Conservation (phyloP, 2,113 vertebrate genomes). For the Polypterus bichir region DNA sequence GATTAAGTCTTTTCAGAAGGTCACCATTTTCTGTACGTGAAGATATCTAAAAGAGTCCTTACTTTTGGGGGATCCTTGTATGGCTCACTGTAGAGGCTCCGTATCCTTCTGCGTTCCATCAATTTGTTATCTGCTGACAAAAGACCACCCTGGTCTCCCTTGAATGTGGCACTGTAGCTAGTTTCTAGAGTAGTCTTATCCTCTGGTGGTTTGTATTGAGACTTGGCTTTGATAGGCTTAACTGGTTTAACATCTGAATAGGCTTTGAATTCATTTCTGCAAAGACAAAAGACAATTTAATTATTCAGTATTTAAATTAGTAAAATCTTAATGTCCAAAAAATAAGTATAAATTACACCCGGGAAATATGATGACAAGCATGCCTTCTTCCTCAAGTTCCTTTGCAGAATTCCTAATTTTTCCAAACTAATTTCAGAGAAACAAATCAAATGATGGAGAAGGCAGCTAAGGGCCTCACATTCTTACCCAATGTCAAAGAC, state of each 20-base stretch:
- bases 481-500: too few relatives aligned
- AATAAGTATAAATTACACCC: too few relatives aligned
- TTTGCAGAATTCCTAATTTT: too few relatives aligned
- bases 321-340: too few relatives aligned
- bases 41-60: constrained; percentile 23
- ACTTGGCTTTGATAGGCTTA: constrained; percentile 72
- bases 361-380: too few relatives aligned
- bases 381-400: too few relatives aligned
- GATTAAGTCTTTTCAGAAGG: not conserved
- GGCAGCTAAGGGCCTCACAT: too few relatives aligned
- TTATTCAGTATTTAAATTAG: too few relatives aligned
- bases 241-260: constrained; percentile 76
- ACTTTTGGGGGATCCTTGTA: constrained; percentile 75
- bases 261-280: constrained; percentile 84
- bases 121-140: constrained; percentile 64
- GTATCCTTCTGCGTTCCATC: constrained; percentile 80
- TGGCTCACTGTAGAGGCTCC: constrained; percentile 85
- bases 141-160: constrained; percentile 62
- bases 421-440: too few relatives aligned
- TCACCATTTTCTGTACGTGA: not conserved
- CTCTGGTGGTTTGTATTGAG: constrained; percentile 77
- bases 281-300: not conserved
- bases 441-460: too few relatives aligned
- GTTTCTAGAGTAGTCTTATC: constrained; percentile 74
- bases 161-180: constrained; percentile 85